Percentiles rank a stretch among this genome's conserved stretches.
Conservation (phyloP, 2,888 invertebrate species). For the Phoenoteleia sp. region DNA sequence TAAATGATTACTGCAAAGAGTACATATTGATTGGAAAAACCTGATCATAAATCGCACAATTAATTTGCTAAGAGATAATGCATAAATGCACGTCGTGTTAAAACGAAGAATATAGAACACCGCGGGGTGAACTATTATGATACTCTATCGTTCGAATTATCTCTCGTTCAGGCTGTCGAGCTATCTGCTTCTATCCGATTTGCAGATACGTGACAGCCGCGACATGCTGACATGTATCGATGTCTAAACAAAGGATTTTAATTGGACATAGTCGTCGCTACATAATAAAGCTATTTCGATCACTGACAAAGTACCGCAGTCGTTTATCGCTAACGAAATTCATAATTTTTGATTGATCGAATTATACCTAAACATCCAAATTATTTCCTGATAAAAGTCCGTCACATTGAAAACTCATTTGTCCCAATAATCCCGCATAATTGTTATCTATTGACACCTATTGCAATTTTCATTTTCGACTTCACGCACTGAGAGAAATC, state of each 20-base stretch:
- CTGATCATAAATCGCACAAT: no score
- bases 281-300: slow-evolving; percentile 46
- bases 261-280: slow-evolving; percentile 63
- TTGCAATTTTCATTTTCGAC: no score
- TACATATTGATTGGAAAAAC: no score
- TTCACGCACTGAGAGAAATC: no score
- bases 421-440: no score
- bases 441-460: no score
- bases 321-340: slow-evolving; percentile 41
- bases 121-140: slow-evolving; percentile 33
- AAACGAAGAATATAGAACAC: slow-evolving; percentile 26
- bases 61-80: slow-evolving; percentile 30
- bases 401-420: no score
- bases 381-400: no score
- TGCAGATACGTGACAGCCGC: slow-evolving; percentile 56
- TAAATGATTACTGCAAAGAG: no score
- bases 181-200: slow-evolving; percentile 60
- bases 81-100: neutral
- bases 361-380: no score
- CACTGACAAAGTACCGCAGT: slow-evolving; percentile 20
- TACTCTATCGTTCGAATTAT: slow-evolving; percentile 57
- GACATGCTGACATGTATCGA: slow-evolving; percentile 61
- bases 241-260: slow-evolving; percentile 69
- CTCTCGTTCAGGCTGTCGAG: slow-evolving; percentile 51
- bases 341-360: slow-evolving; percentile 25